Evolutionary conservation across 2,797 vertebrate genomes (phyloP).

Genomic region (Pangasius macronema): DNA sequence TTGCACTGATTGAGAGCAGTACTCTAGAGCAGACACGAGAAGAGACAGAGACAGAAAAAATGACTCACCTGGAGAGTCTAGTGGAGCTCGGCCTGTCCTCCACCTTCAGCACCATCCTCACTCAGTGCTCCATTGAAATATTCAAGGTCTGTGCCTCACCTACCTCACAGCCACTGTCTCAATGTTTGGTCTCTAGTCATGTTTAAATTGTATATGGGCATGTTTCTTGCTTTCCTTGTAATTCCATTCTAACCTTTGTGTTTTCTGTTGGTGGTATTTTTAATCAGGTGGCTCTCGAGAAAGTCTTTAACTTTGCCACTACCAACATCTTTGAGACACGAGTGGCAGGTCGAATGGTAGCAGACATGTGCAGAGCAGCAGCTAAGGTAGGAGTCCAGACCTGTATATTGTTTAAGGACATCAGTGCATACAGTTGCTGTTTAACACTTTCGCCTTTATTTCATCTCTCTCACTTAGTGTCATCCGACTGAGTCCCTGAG

Average conservation of each 20-base stretch:
- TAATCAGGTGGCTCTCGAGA: constrained; percentile 88
- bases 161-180: not conserved
- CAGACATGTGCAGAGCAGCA: constrained; percentile 95
- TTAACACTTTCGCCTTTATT: constrained; percentile 6
- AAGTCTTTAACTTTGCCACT: constrained; percentile 91
- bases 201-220: not conserved
- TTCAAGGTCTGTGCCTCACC: constrained; percentile 81
- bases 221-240: not conserved
- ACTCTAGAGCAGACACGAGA: constrained; percentile 94
- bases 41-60: constrained; percentile 96
- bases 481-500: constrained; percentile 91
- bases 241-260: not conserved
- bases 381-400: constrained; percentile 79
- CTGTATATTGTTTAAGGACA: not conserved
- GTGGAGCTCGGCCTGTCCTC: constrained; percentile 94
- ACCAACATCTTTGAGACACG: constrained; percentile 97
- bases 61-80: constrained; percentile 95
- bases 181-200: not conserved
- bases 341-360: constrained; percentile 96
- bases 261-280: constrained; percentile 7
- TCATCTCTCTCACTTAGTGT: constrained; percentile 75
- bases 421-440: not conserved
- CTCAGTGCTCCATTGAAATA: constrained; percentile 92
- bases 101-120: constrained; percentile 95
- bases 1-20: constrained; percentile 96